A percentile compares a stretch with the other conserved stretches of the same genome.
Evolutionary conservation across 2,888 invertebrate species (phyloP).

Genomic region (Junonia oenone): DNA sequence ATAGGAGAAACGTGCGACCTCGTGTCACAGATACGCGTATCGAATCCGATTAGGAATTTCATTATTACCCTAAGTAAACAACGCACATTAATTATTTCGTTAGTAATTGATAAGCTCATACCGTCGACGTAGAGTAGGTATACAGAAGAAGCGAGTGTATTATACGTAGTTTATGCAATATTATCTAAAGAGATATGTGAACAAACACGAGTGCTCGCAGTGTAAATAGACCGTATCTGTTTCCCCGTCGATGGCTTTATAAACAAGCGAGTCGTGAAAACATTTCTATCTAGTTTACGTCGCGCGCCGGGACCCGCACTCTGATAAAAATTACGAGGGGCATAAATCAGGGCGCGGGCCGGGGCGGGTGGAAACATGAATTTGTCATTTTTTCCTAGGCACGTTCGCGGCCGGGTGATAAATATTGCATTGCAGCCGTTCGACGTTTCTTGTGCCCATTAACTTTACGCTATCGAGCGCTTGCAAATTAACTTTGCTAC

Average conservation of each 20-base stretch:
- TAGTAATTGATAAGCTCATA: conserved; percentile 52
- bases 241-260: conserved; percentile 71
- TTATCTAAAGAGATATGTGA: conserved; percentile 68
- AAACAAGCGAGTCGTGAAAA: conserved; percentile 74
- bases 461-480: conserved; percentile 25
- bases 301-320: conserved; percentile 58
- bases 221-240: conserved; percentile 72
- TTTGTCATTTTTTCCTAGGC: conserved; percentile 78
- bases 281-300: conserved; percentile 70
- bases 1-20: conserved; percentile 54
- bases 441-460: conserved; percentile 50
- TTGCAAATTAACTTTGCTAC: conserved; percentile 54
- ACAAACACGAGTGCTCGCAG: conserved; percentile 53
- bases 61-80: conserved; percentile 31
- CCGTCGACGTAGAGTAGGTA: conserved; percentile 40
- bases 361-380: conserved; percentile 62
- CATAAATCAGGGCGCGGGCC: conserved; percentile 62
- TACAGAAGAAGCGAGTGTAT: conserved; percentile 50
- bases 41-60: conserved; percentile 45
- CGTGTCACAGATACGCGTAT: conserved; percentile 48
- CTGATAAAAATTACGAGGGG: conserved; percentile 72
- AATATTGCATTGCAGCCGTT: conserved; percentile 74
- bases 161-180: conserved; percentile 60
- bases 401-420: conserved; percentile 73
- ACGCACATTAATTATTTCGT: conserved; percentile 34